These are phyloP conservation scores for Ameiurus melas DNA, from an alignment of 2,113 vertebrate species.

Conservation along the genomic window DNA sequence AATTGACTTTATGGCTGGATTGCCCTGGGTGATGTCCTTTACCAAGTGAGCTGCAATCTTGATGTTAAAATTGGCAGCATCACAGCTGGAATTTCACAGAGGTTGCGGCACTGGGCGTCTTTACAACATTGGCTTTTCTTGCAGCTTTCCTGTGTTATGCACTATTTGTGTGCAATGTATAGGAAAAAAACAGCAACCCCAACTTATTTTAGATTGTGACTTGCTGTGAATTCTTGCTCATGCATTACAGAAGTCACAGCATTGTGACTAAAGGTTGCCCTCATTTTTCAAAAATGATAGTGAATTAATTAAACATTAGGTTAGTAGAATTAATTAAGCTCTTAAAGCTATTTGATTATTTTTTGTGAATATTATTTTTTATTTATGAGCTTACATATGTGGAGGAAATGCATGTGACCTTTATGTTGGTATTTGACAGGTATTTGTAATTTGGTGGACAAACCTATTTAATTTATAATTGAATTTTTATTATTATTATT, in stretches of 20 bases:
- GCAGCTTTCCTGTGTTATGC: neutral
- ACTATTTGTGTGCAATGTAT: neutral
- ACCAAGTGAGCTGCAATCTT: slow-evolving; percentile 12
- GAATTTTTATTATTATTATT: too few species aligned
- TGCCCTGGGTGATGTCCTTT: slow-evolving; percentile 17
- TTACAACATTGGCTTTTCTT: neutral
- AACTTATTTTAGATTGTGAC: neutral
- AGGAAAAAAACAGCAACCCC: neutral
- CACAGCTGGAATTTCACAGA: slow-evolving; percentile 1
- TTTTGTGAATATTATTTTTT: neutral
- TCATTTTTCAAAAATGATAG: neutral
- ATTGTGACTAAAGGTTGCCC: neutral
- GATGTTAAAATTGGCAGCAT: slow-evolving; percentile 12
- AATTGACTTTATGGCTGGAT: slow-evolving; percentile 23
- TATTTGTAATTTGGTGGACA: neutral
- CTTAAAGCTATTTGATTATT: neutral
- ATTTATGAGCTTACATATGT: neutral
- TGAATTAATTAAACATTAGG: neutral
- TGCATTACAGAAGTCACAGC: neutral
- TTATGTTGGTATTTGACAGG: neutral
- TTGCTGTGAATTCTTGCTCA: neutral
- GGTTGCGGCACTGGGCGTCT: neutral
- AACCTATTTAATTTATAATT: too few species aligned
- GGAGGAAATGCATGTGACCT: neutral
- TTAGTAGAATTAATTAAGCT: neutral